A percentile compares a stretch with the other conserved stretches of the same genome.
Conservation (phyloP, 1,140 invertebrate genomes). For the Sycophila sp. region DNA sequence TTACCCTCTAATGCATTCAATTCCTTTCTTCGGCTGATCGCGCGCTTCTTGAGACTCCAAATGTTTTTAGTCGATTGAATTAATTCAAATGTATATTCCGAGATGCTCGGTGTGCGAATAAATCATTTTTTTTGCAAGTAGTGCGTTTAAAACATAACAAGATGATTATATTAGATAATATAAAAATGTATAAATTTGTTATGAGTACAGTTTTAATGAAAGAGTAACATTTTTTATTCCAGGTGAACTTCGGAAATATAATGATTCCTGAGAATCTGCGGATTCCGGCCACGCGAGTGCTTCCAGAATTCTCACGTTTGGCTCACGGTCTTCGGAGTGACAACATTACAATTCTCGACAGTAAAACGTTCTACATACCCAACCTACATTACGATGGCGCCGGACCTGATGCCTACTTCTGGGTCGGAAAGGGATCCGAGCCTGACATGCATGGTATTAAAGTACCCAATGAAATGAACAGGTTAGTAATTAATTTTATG, state of each 20-base stretch:
- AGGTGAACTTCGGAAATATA: slow-evolving; percentile 89
- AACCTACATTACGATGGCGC: slow-evolving; percentile 92
- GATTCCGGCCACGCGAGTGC: slow-evolving; percentile 77
- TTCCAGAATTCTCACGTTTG: slow-evolving; percentile 86
- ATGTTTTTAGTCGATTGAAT: no score
- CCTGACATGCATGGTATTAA: slow-evolving; percentile 86
- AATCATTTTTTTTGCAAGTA: no score
- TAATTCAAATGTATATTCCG: no score
- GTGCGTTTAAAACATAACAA: no score
- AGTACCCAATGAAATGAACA: slow-evolving; percentile 88
- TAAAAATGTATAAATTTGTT: no score
- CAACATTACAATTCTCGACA: slow-evolving; percentile 90
- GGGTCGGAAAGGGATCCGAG: slow-evolving; percentile 87
- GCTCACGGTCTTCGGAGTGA: slow-evolving; percentile 89
- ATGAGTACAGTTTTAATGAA: no score
- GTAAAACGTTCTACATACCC: slow-evolving; percentile 92
- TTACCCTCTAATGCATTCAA: no score
- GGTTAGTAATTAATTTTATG: no score
- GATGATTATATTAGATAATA: no score
- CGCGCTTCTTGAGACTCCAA: no score
- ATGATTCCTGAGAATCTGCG: slow-evolving; percentile 79
- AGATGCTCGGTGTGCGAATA: no score
- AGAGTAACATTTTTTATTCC: slow-evolving; percentile 53
- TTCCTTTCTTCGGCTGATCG: no score
- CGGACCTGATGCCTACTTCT: slow-evolving; percentile 91